These are phyloP conservation scores for Lycaena phlaeas DNA, from an alignment of 2,888 invertebrate genomes.

Conservation along the genomic window DNA sequence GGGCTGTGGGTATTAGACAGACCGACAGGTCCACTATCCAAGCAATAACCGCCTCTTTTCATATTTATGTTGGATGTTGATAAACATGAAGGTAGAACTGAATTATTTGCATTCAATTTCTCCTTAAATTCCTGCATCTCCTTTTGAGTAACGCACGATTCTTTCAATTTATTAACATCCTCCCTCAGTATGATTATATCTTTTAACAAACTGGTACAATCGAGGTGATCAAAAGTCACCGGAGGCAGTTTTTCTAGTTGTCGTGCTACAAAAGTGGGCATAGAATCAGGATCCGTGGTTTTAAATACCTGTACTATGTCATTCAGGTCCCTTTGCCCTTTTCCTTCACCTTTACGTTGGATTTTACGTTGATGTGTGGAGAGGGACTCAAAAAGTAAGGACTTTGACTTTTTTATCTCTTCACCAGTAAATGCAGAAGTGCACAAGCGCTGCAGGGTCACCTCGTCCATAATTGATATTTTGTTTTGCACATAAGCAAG, in stretches of 20 bases:
- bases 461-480: constrained; percentile 17
- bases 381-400: constrained; percentile 14
- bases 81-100: not conserved
- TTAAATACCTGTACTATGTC: constrained; percentile 14
- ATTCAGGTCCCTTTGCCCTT: constrained; percentile 8
- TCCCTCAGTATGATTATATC: constrained; percentile 8
- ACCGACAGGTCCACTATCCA: constrained; percentile 10
- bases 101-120: not conserved
- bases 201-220: constrained; percentile 13
- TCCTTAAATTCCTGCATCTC: not conserved
- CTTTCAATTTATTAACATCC: not conserved
- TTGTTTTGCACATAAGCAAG: constrained; percentile 18
- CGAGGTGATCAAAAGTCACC: constrained; percentile 14
- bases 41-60: constrained; percentile 10
- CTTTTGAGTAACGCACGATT: not conserved
- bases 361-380: too few species aligned
- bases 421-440: constrained; percentile 14
- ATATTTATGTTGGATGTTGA: constrained; percentile 9
- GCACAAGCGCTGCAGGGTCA: constrained; percentile 16
- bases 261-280: constrained; percentile 15
- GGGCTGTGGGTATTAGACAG: not conserved
- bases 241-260: constrained; percentile 16
- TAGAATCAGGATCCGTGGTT: constrained; percentile 8
- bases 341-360: too few species aligned
- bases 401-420: constrained; percentile 17